Evolutionary conservation across 1,140 invertebrate genomes (phyloP).

Genomic region (Drosophila saltans): DNA sequence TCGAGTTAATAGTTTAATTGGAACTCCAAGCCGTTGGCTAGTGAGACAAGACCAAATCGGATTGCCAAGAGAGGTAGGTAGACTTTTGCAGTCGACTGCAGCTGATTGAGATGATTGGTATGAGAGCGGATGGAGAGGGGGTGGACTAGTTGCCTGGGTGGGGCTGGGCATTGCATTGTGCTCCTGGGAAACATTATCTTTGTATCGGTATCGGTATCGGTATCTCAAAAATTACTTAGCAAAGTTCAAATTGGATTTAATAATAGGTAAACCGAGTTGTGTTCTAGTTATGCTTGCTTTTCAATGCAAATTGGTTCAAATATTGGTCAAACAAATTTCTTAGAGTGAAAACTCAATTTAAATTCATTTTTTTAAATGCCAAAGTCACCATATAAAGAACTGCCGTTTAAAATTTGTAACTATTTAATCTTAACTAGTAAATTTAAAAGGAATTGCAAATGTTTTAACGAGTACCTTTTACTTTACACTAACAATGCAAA

Average conservation of each 20-base stretch:
- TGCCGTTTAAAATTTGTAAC: too few relatives aligned
- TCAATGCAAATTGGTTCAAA: too few relatives aligned
- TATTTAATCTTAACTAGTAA: too few relatives aligned
- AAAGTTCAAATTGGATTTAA: slow-evolving; percentile 2
- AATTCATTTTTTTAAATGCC: too few relatives aligned
- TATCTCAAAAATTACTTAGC: slow-evolving; percentile 1
- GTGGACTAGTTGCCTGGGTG: not conserved
- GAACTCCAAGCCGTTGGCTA: slow-evolving; percentile 38
- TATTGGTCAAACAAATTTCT: too few relatives aligned
- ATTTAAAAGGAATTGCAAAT: too few relatives aligned
- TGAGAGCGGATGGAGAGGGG: not conserved
- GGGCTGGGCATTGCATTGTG: not conserved
- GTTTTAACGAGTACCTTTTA: too few relatives aligned
- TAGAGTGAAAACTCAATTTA: too few relatives aligned
- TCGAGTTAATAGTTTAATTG: slow-evolving; percentile 76
- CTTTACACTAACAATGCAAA: too few relatives aligned
- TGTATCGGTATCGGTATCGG: too few relatives aligned
- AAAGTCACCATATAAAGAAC: too few relatives aligned
- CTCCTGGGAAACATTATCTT: not conserved
- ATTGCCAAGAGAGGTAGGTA: not conserved
- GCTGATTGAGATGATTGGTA: slow-evolving; percentile 2
- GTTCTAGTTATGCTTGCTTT: too few relatives aligned
- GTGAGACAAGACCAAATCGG: slow-evolving; percentile 19
- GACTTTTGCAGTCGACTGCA: not conserved
- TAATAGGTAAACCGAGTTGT: not conserved